A percentile compares a stretch with the other conserved stretches of the same genome.
Conservation (phyloP, 2,113 vertebrate species). For the Andinoacara biseriatus region DNA sequence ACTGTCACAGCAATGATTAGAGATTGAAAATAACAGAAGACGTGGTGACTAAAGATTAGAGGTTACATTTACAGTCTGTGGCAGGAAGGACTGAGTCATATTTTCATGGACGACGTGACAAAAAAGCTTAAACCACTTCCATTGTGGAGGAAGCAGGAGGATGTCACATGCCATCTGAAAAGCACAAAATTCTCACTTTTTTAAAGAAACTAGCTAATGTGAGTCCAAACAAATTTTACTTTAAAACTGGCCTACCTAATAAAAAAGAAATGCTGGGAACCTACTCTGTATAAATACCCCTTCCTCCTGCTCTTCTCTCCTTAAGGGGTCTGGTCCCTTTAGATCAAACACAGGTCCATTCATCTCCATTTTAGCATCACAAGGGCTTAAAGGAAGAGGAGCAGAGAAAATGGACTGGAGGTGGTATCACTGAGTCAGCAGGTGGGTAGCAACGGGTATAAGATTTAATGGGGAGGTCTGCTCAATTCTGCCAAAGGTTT, state of each 20-base stretch:
- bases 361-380: conserved; percentile 26
- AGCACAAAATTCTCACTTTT: background rate
- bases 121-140: background rate
- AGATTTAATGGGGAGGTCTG: conserved; percentile 39
- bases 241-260: background rate
- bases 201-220: background rate
- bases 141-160: conserved; percentile 1
- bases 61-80: conserved; percentile 24
- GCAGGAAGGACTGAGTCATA: conserved; percentile 58
- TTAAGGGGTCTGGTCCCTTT: background rate
- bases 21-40: conserved; percentile 54
- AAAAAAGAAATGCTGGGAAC: background rate
- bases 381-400: conserved; percentile 20
- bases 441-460: conserved; percentile 39
- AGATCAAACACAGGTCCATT: conserved; percentile 34
- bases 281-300: background rate
- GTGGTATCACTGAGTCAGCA: conserved; percentile 52
- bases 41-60: conserved; percentile 39
- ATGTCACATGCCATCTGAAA: background rate
- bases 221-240: background rate
- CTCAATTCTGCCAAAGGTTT: conserved; percentile 18
- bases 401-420: conserved; percentile 23
- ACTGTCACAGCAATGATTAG: conserved; percentile 43
- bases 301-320: conserved; percentile 10
- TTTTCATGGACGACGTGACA: conserved; percentile 29